Percentiles rank a stretch among this genome's conserved stretches.
Conservation (phyloP, 1,140 invertebrate genomes). For the Protaetia brevitarsis region DNA sequence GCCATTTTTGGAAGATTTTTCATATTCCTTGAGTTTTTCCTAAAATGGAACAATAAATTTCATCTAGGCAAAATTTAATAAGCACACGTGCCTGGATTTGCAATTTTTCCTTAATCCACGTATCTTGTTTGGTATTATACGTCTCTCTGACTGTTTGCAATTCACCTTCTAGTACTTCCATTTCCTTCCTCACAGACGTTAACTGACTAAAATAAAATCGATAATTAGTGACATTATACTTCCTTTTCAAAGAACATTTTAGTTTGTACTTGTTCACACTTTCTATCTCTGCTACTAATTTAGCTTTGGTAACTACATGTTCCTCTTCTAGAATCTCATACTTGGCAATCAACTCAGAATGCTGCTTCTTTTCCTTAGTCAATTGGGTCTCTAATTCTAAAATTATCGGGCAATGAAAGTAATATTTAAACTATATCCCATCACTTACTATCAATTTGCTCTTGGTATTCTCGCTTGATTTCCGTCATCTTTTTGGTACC, state of each 20-base stretch:
- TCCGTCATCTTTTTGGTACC: constrained; percentile 63
- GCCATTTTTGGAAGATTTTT: constrained; percentile 59
- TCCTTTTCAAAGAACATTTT: no score
- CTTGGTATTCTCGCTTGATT: constrained; percentile 64
- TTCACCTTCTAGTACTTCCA: constrained; percentile 61
- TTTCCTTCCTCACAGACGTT: constrained; percentile 54
- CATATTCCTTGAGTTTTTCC: constrained; percentile 64
- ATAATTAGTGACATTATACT: no score
- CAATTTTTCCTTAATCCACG: constrained; percentile 73
- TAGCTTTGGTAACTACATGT: constrained; percentile 73
- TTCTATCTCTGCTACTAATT: constrained; percentile 75
- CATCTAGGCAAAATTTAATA: constrained; percentile 25
- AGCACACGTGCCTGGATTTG: constrained; percentile 58
- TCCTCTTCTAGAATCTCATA: constrained; percentile 82
- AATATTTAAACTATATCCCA: constrained; percentile 23
- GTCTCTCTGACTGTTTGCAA: constrained; percentile 66
- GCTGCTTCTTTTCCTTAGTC: constrained; percentile 65
- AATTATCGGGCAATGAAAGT: constrained; percentile 46
- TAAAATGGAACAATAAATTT: constrained; percentile 41
- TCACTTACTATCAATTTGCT: constrained; percentile 62
- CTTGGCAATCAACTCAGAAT: constrained; percentile 74
- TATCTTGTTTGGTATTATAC: constrained; percentile 63
- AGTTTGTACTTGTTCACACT: constrained; percentile 57
- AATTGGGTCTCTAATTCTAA: constrained; percentile 66
- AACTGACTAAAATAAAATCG: constrained; percentile 47